Percentiles rank a stretch among this genome's conserved stretches.
These are phyloP conservation scores for Dinoponera quadriceps DNA, from an alignment of 1,140 invertebrate genomes.

Conservation along the genomic window DNA sequence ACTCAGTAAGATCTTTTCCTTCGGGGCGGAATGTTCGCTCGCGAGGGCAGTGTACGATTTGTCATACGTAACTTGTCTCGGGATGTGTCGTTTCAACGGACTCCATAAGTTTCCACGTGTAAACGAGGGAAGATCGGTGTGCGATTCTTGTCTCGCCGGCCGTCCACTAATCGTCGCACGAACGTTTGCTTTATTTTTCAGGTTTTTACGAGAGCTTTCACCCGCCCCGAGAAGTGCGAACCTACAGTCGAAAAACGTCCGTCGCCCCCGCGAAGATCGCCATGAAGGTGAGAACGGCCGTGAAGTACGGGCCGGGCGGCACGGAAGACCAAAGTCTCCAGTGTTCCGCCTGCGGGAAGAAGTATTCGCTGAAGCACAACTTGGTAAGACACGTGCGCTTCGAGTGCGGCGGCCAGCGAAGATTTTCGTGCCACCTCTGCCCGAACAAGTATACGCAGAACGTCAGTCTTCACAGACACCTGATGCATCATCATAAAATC, in stretches of 20 bases:
- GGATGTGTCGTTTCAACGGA: neutral
- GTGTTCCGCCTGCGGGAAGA: conserved; percentile 84
- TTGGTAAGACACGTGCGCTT: conserved; percentile 85
- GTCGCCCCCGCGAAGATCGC: neutral
- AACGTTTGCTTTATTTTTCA: conserved; percentile 62
- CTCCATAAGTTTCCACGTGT: neutral
- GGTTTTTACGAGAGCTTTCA: conserved; percentile 15
- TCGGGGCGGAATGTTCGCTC: neutral
- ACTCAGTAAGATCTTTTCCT: neutral
- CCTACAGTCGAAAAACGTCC: neutral
- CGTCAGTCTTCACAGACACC: conserved; percentile 81
- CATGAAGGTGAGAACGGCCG: neutral
- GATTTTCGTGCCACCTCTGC: conserved; percentile 84
- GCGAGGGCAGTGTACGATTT: conserved; percentile 9
- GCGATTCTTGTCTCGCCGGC: conserved; percentile 1
- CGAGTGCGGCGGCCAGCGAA: conserved; percentile 85
- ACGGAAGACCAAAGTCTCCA: conserved; percentile 47
- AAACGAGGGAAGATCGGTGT: neutral
- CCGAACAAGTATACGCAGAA: conserved; percentile 83
- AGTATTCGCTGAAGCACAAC: conserved; percentile 84
- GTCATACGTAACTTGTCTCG: neutral
- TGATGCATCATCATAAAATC: conserved; percentile 74
- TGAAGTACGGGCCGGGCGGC: neutral
- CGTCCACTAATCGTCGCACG: conserved; percentile 23
- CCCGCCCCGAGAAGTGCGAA: neutral